Conservation (phyloP, 2,797 vertebrate species). For the Novumbra hubbsi region DNA sequence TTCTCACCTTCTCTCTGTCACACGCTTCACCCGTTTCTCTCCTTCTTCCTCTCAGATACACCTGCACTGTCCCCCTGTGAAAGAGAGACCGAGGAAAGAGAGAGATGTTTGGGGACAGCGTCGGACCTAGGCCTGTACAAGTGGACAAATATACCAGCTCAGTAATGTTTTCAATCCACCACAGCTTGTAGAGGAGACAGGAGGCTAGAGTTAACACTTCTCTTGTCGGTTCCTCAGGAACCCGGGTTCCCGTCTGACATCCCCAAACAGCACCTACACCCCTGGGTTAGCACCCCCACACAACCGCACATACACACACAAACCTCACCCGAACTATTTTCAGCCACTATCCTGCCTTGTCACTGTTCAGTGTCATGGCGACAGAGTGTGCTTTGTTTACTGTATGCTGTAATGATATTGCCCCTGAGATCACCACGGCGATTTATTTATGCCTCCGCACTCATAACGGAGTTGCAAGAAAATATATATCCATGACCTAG, state of each 20-base stretch:
- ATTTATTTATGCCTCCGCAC: constrained; percentile 46
- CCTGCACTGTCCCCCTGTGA: not conserved
- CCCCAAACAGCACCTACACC: constrained; percentile 33
- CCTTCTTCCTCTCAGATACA: constrained; percentile 25
- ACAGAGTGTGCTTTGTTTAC: constrained; percentile 45
- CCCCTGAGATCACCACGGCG: constrained; percentile 23
- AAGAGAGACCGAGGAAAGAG: constrained; percentile 10
- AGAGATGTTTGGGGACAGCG: constrained; percentile 22
- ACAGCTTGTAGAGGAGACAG: constrained; percentile 32
- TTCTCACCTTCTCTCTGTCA: not conserved
- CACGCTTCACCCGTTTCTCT: not conserved
- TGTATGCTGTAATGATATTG: constrained; percentile 33
- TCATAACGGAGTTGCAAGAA: constrained; percentile 53
- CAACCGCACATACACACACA: constrained; percentile 14
- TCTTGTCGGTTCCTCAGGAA: constrained; percentile 46
- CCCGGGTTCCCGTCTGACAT: constrained; percentile 5
- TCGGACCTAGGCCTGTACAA: constrained; percentile 35
- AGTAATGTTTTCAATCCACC: constrained; percentile 35
- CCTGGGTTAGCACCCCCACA: constrained; percentile 26
- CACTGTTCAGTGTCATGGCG: constrained; percentile 31
- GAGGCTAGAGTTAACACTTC: constrained; percentile 30
- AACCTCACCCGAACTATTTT: constrained; percentile 25
- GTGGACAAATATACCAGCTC: constrained; percentile 43
- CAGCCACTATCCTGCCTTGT: constrained; percentile 28
- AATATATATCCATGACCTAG: constrained; percentile 64